Percentiles rank a stretch among this genome's conserved stretches.
These are phyloP conservation scores for Drosophila borealis DNA, from an alignment of 2,888 invertebrate species.

Conservation along the genomic window DNA sequence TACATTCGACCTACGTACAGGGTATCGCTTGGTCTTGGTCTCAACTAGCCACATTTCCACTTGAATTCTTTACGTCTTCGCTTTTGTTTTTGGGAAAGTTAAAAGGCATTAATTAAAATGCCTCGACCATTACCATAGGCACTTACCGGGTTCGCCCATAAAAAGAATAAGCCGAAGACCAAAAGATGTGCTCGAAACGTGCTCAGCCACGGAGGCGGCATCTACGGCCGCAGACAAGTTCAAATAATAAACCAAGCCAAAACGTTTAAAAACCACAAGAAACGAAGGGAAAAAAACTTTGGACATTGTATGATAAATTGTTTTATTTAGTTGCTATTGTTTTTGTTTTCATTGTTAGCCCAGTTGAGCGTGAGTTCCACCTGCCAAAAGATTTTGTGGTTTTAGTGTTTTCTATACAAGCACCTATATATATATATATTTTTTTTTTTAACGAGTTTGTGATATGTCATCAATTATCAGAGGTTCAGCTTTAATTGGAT, in stretches of 20 bases:
- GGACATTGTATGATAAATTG: conserved; percentile 51
- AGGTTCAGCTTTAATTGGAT: conserved; percentile 27
- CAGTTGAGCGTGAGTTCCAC: conserved; percentile 22
- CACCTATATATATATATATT: background rate
- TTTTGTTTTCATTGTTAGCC: conserved; percentile 43
- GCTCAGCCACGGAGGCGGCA: conserved; percentile 59
- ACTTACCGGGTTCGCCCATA: conserved; percentile 28
- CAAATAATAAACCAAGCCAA: conserved; percentile 28
- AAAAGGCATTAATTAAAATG: conserved; percentile 69
- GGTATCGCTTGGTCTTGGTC: background rate
- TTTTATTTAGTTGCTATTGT: conserved; percentile 25
- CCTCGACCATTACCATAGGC: conserved; percentile 48
- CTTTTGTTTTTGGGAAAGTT: conserved; percentile 49
- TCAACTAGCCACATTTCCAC: background rate
- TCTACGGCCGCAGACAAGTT: conserved; percentile 24
- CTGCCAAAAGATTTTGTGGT: conserved; percentile 17
- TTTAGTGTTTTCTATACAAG: conserved; percentile 2
- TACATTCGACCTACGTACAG: background rate
- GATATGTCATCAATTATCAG: conserved; percentile 30
- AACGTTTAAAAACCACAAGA: conserved; percentile 29
- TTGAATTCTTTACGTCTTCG: background rate
- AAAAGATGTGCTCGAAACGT: conserved; percentile 58
- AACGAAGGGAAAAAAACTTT: conserved; percentile 8
- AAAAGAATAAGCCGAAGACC: conserved; percentile 21
- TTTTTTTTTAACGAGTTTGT: background rate